phyloP scores from a whole-genome alignment of 2,888 invertebrate genomes.

The Vesta saturnalis region DNA sequence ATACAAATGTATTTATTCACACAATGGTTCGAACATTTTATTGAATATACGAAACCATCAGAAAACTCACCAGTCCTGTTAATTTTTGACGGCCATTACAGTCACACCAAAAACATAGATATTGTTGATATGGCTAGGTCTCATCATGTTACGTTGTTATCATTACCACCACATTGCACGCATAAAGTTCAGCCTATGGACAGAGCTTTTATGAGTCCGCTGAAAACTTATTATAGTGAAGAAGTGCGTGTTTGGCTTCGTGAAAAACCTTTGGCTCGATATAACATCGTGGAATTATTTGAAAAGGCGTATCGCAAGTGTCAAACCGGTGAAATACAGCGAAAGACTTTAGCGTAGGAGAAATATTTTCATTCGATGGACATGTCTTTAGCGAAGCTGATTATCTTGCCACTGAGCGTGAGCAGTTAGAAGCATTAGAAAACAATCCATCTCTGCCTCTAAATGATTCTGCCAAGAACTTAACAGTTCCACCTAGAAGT shows the following conservation, averaged over 20 bases:
- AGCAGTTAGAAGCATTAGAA: slow-evolving; percentile 4
- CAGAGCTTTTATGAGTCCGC: too few relatives aligned
- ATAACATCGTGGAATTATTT: too few relatives aligned
- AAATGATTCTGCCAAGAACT: slow-evolving; percentile 5
- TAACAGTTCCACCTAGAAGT: not conserved
- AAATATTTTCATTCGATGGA: not conserved
- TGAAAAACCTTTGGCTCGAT: too few relatives aligned
- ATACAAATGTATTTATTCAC: not conserved
- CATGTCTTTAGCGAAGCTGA: slow-evolving; percentile 5
- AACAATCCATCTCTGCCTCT: not conserved
- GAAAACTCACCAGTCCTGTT: not conserved
- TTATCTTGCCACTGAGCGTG: slow-evolving; percentile 1
- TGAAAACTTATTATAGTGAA: too few relatives aligned
- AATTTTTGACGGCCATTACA: not conserved
- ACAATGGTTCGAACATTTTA: not conserved
- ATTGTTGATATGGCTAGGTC: not conserved
- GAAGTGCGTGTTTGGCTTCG: too few relatives aligned
- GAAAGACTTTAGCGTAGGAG: not conserved
- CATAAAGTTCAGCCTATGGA: too few relatives aligned
- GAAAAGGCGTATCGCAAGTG: slow-evolving; percentile 5
- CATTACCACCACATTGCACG: too few relatives aligned
- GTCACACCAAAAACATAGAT: not conserved
- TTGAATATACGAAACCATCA: not conserved
- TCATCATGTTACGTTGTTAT: too few relatives aligned
- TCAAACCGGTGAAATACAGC: slow-evolving; percentile 7